Percentiles rank a stretch among this genome's conserved stretches.
Evolutionary conservation across 2,113 vertebrate species (phyloP).

Genomic region (Leiothrix lutea): DNA sequence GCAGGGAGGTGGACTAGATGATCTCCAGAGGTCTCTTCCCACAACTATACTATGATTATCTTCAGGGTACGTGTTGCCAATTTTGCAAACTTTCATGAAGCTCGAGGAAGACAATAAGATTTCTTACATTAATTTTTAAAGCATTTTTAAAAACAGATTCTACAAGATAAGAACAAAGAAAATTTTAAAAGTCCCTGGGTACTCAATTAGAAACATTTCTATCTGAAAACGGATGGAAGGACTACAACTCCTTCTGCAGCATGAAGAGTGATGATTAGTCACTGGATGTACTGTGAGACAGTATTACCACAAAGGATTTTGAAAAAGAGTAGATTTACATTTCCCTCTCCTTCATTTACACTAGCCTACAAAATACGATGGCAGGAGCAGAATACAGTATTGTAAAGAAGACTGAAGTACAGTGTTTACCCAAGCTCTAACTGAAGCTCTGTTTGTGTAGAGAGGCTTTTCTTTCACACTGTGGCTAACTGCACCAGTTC

Average conservation of each 20-base stretch:
- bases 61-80: neutral
- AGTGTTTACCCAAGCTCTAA: neutral
- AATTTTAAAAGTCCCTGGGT: neutral
- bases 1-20: neutral
- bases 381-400: neutral
- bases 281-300: neutral
- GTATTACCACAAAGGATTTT: neutral
- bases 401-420: neutral
- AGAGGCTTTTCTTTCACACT: neutral
- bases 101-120: neutral
- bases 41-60: neutral
- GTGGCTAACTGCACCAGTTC: neutral
- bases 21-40: neutral
- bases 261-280: neutral
- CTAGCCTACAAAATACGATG: neutral
- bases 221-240: neutral
- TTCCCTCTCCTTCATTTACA: neutral
- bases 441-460: neutral
- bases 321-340: neutral
- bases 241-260: neutral
- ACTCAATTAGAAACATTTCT: neutral
- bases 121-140: neutral
- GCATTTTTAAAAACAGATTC: neutral
- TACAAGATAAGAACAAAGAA: neutral
- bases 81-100: neutral